Percentiles rank a stretch among this genome's conserved stretches.
phyloP scores from a whole-genome alignment of 2,888 invertebrate species.

The Megaustenia siamemsis region DNA sequence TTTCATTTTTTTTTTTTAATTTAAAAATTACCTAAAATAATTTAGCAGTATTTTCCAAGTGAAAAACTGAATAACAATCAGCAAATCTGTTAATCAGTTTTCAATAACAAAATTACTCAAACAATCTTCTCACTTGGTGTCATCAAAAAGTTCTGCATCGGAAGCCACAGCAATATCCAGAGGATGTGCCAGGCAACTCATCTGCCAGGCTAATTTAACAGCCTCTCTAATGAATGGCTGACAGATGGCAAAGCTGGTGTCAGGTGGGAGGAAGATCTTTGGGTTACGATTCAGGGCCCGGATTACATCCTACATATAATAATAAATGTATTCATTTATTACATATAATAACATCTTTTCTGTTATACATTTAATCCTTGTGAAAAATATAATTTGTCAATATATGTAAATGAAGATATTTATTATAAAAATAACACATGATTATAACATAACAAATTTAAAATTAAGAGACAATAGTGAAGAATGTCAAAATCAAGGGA shows the following conservation, averaged over 20 bases:
- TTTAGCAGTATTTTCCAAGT: no score
- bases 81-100: no score
- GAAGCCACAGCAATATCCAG: conserved; percentile 78
- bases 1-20: no score
- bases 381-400: no score
- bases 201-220: conserved; percentile 79
- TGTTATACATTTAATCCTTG: not conserved
- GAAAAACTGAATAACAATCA: no score
- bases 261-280: conserved; percentile 76
- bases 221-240: conserved; percentile 79
- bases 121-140: conserved; percentile 72
- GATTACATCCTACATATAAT: conserved; percentile 76
- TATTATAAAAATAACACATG: no score
- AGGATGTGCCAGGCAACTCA: conserved; percentile 78
- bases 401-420: no score
- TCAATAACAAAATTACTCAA: no score
- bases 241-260: conserved; percentile 76
- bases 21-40: no score
- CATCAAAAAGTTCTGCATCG: conserved; percentile 79
- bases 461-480: no score
- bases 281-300: conserved; percentile 77
- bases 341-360: not conserved
- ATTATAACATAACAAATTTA: no score
- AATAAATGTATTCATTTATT: not conserved
- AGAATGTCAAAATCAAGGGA: no score